phyloP scores from a whole-genome alignment of 2,113 vertebrate genomes.

The Chloroceryle aenea region DNA sequence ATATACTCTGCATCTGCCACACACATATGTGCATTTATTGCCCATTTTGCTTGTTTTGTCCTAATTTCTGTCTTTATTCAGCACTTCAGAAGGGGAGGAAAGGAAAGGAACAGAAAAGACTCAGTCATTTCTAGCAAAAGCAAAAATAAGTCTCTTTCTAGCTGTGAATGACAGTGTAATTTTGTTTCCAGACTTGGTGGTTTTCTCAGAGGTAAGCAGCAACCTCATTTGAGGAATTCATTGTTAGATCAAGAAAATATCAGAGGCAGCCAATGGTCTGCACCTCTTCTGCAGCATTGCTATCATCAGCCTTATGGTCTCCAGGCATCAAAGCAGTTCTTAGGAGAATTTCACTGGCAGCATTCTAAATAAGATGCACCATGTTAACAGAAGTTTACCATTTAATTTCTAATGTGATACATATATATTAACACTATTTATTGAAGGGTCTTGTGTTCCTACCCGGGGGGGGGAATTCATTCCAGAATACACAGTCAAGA shows the following conservation, averaged over 20 bases:
- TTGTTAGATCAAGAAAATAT: background rate
- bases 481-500: background rate
- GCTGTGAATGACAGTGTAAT: background rate
- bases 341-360: background rate
- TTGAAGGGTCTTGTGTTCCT: background rate
- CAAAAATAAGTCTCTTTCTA: background rate
- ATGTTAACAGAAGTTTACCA: background rate
- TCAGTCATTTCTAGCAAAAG: background rate
- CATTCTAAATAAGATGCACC: background rate
- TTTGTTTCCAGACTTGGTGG: background rate
- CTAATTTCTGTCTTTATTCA: background rate
- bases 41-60: background rate
- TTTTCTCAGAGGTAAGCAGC: background rate
- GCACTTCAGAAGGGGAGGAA: background rate
- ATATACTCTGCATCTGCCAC: background rate
- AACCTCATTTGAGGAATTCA: background rate
- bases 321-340: background rate
- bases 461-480: accelerated
- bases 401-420: background rate
- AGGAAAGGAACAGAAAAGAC: background rate
- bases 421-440: background rate
- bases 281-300: background rate
- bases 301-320: background rate
- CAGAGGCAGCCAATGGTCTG: background rate
- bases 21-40: background rate